A percentile compares a stretch with the other conserved stretches of the same genome.
Conservation (phyloP, 2,888 invertebrate species). For the Leptinotarsa haldemani region DNA sequence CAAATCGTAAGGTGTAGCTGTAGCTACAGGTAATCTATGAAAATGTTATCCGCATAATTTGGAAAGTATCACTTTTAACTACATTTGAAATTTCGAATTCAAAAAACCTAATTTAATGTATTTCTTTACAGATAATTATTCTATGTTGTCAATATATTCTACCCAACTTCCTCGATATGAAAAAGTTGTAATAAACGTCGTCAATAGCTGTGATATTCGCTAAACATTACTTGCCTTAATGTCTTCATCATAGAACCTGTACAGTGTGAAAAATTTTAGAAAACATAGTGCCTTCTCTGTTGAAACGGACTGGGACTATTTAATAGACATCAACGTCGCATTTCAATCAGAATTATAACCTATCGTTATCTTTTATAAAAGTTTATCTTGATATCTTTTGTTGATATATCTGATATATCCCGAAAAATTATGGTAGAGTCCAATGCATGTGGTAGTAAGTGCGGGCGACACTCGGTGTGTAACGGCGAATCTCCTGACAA, state of each 20-base stretch:
- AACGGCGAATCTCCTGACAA: constrained; percentile 63
- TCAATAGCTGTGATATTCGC: constrained; percentile 64
- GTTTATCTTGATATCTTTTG: constrained; percentile 39
- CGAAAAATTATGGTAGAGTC: constrained; percentile 64
- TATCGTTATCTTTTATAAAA: constrained; percentile 53
- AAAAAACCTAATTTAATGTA: too few relatives aligned
- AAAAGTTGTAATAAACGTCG: constrained; percentile 52
- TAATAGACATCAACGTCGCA: constrained; percentile 29
- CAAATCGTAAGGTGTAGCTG: too few relatives aligned
- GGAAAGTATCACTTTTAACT: too few relatives aligned
- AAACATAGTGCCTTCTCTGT: constrained; percentile 59
- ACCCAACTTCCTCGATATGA: not conserved
- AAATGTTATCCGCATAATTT: too few relatives aligned
- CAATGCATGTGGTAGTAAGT: constrained; percentile 62
- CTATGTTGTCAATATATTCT: not conserved
- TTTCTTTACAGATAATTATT: not conserved
- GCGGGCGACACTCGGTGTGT: constrained; percentile 57
- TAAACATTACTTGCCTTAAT: constrained; percentile 62
- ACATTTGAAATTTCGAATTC: too few relatives aligned
- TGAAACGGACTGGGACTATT: constrained; percentile 39
- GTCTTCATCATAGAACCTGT: constrained; percentile 38
- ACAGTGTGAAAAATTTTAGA: constrained; percentile 53
- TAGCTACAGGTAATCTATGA: too few relatives aligned
- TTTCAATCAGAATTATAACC: constrained; percentile 17
- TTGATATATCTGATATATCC: constrained; percentile 3